Evolutionary conservation across 2,797 vertebrate genomes (phyloP), one percentile per base, ranked within the genome.

Genomic region (Chaetodon trifasciatus): DNA sequence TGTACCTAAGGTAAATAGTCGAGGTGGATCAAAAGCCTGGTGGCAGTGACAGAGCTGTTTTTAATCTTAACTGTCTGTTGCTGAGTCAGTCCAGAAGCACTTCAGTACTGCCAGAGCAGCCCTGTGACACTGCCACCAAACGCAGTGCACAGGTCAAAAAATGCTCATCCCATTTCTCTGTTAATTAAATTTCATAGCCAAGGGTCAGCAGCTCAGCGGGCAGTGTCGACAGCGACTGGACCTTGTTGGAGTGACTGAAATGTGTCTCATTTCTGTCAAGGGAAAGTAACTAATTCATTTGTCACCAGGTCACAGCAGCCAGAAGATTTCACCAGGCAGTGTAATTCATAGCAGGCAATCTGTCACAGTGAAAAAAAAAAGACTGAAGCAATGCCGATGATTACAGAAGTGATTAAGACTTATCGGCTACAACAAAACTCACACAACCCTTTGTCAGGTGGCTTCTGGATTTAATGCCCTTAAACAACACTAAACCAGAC

Each of bases 141-240:
- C 67, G 72, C 58, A 83, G 68, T 32, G 42, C 62, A 72, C 62
- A 44, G 64, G 60, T 83, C 55, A 53, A 74, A 76, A 79, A 76
- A 77, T 44, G 52, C 61, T 86, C 80, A 72, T 89, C 39, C 79
- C 71, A 81, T 82, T 89, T 77, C 87, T 81, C 70, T 79, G 71
- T 83, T 91, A 86, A 92, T 90, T 91, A 64, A 70, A 89, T 89
- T 88, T 81, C 56, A 85, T 78, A 79, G 79, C 81, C 75, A 75
- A 68, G 78, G 85, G 83, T 93, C 89, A 88, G 78, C 15, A 69
- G 64, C 79, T 85, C 62, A 78, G 71, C 55, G 69, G 71, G 74
- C 80, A 77, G 76, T 67, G 83, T 76, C 74, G 15, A 56, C 73
- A 68, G 69, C 85, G 79, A 78, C 77, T 46, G 50, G 66, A 76